Evolutionary conservation across 2,797 vertebrate genomes (phyloP).

Genomic region (Podarcis siculus): DNA sequence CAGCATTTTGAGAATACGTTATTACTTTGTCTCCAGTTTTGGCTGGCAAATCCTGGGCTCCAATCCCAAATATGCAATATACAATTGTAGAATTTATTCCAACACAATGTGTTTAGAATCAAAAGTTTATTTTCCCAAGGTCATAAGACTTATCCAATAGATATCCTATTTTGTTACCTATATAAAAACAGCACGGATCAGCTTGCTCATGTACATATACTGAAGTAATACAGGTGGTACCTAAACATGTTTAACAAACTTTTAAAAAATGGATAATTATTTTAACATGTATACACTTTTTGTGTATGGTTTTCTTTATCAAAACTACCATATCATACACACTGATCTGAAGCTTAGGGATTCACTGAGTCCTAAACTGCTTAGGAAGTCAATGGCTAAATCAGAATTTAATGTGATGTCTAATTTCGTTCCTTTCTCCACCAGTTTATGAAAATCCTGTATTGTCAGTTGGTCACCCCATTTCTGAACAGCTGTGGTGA

Average conservation of each 20-base stretch:
- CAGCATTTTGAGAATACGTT: neutral
- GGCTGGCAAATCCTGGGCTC: neutral
- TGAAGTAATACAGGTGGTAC: neutral
- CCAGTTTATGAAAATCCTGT: neutral
- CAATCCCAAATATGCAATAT: neutral
- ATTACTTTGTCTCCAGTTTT: neutral
- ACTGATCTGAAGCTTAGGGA: neutral
- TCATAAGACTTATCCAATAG: neutral
- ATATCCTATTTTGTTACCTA: neutral
- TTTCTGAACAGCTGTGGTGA: slow-evolving; percentile 3
- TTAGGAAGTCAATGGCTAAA: neutral
- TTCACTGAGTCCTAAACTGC: neutral
- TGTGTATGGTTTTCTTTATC: neutral
- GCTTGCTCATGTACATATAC: no score
- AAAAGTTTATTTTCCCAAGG: neutral
- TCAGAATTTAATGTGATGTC: neutral
- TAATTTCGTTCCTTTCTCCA: neutral
- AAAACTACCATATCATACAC: slow-evolving; percentile 3
- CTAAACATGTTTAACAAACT: neutral
- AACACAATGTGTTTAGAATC: neutral
- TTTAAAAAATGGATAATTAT: neutral
- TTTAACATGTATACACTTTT: neutral
- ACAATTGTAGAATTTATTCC: neutral
- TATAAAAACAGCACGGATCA: neutral
- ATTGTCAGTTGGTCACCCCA: neutral